A percentile compares a stretch with the other conserved stretches of the same genome.
phyloP scores from a whole-genome alignment of 2,888 invertebrate species.

The Thereva nobilitata region DNA sequence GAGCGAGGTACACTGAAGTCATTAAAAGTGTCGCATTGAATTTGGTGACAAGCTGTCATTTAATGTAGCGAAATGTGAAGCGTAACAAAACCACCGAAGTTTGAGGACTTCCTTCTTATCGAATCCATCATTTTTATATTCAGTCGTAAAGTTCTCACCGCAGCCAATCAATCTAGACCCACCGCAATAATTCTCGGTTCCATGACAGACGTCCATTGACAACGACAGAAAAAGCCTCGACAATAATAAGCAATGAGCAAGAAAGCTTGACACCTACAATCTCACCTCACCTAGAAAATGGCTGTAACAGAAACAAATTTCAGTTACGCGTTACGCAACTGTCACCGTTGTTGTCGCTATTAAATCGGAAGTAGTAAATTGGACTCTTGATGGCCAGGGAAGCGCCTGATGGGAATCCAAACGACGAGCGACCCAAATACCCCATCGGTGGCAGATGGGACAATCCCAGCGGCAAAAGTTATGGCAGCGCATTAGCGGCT shows the following conservation, averaged over 20 bases:
- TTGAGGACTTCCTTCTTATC: too few relatives aligned
- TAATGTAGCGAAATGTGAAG: too few relatives aligned
- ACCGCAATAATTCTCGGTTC: too few relatives aligned
- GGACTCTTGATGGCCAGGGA: conserved; percentile 2
- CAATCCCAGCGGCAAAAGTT: not conserved
- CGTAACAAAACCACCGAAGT: too few relatives aligned
- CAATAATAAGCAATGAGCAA: not conserved
- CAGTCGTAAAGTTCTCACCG: too few relatives aligned
- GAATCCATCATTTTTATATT: too few relatives aligned
- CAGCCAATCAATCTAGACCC: too few relatives aligned
- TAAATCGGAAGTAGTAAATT: conserved; percentile 14
- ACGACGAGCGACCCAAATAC: conserved; percentile 17
- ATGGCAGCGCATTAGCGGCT: not conserved
- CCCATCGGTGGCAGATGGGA: not conserved
- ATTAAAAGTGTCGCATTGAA: too few relatives aligned
- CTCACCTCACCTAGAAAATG: not conserved
- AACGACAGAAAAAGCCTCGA: too few relatives aligned
- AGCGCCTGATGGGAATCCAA: conserved; percentile 14
- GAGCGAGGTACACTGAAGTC: too few relatives aligned
- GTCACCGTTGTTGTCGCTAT: not conserved
- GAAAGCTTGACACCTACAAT: conserved; percentile 15
- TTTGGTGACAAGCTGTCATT: too few relatives aligned
- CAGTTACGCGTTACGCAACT: conserved; percentile 6
- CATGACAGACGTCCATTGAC: too few relatives aligned
- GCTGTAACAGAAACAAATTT: not conserved